Conservation (phyloP, 1,140 invertebrate genomes). For the Hestina assimilis region DNA sequence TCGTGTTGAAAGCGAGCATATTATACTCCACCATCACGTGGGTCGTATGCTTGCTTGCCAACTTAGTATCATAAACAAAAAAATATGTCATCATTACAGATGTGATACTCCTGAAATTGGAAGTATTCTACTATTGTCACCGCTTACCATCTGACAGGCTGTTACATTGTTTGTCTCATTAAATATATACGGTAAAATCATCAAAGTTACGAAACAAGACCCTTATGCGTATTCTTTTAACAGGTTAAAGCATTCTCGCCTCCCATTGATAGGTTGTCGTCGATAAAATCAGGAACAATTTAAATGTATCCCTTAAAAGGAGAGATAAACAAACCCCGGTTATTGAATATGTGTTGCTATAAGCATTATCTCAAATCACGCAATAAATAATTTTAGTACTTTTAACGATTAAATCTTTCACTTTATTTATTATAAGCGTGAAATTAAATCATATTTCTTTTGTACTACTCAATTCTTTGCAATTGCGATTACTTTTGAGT, state of each 20-base stretch:
- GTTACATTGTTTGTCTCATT: too few species aligned
- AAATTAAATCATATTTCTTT: constrained; percentile 10
- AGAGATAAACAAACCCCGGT: constrained; percentile 7
- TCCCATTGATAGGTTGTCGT: not conserved
- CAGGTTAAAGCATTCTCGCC: not conserved
- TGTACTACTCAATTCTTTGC: not conserved
- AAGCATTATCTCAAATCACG: constrained; percentile 19
- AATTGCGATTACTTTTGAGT: not conserved
- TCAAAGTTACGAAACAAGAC: too few species aligned
- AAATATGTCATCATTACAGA: too few species aligned
- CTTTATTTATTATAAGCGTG: constrained; percentile 20
- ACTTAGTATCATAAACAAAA: too few species aligned
- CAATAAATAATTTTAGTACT: constrained; percentile 24
- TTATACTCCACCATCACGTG: too few species aligned
- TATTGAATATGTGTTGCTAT: constrained; percentile 25
- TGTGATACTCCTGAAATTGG: too few species aligned
- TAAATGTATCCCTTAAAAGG: constrained; percentile 7
- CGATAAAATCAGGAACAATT: constrained; percentile 20
- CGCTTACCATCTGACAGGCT: too few species aligned
- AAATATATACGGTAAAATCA: too few species aligned
- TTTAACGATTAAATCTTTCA: constrained; percentile 22
- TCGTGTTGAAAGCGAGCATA: too few species aligned
- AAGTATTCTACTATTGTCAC: too few species aligned
- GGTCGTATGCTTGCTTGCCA: too few species aligned
- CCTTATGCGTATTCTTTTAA: too few species aligned